A percentile compares a stretch with the other conserved stretches of the same genome.
phyloP scores from a whole-genome alignment of 2,797 vertebrate genomes.

The Pogonophryne albipinna region DNA sequence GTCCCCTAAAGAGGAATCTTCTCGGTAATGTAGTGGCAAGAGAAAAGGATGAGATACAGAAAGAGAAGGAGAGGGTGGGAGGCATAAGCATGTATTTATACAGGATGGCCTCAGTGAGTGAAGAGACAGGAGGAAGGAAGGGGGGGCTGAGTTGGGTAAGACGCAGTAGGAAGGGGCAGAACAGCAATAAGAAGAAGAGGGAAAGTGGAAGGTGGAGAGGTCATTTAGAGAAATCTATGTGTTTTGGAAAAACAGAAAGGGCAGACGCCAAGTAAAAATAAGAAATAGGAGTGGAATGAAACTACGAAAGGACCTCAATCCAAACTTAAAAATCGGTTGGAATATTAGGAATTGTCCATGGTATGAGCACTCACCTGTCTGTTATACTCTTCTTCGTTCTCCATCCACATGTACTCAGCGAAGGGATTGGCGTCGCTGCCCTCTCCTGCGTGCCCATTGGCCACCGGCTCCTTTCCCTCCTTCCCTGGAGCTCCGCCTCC shows the following conservation, averaged over 20 bases:
- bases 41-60: background rate
- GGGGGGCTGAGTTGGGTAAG: background rate
- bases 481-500: constrained; percentile 84
- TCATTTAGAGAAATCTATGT: too few relatives aligned
- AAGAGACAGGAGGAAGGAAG: background rate
- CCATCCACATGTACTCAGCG: constrained; percentile 99
- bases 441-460: constrained; percentile 89
- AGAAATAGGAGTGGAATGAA: too few relatives aligned
- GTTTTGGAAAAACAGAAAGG: background rate
- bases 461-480: constrained; percentile 86
- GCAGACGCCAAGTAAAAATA: background rate
- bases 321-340: background rate
- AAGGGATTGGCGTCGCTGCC: constrained; percentile 92
- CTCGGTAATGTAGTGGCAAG: background rate
- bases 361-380: constrained; percentile 87
- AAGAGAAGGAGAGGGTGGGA: background rate
- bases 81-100: background rate
- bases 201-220: background rate
- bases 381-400: constrained; percentile 97
- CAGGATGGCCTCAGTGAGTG: background rate
- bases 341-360: background rate
- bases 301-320: background rate
- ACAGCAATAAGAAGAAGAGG: background rate
- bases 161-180: background rate
- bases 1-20: background rate